Base-by-base conservation (phyloP, 2,113 vertebrate species). In the Myotis brandtii region DNA sequence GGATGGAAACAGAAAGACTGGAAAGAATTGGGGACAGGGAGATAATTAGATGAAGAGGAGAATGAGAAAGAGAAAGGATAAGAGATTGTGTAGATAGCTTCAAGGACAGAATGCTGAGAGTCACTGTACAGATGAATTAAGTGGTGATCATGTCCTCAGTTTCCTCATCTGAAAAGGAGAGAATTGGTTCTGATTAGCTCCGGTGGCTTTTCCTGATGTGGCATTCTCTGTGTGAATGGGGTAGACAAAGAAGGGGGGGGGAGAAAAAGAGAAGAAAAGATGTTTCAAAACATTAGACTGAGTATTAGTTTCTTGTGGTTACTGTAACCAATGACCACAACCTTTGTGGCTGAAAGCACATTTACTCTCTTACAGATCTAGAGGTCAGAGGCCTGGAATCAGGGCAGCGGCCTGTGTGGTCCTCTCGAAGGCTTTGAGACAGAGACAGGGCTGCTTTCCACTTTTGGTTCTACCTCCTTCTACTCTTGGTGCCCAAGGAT, bases 51-150 rank as follows among this genome's bases (percentile, higher is more conserved):
- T 14, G 21, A 81, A 69, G 81, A 88, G 18, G 12, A 80, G 30
- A 13, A 82, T 86, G 40, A 79, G 17, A 16, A 82, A 77, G 34
- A 80, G 23, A 70, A 62, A 59, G 56, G 10, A 62, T 25, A 34
- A 3, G 14, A 80, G 14, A 34, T 1, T 18, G 3, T 40, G 1
- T 21, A 14, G 27, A 18, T 0, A 59, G 12, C 23, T 25, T 14
- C 4, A 8, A 77, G 73, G 62, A 46, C 40, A 62, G 17, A 62
- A 54, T 2, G 20, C 27, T 27, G 21, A n/a, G 40, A 30, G 27
- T 17, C 40, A 92, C 46, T 34, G 16, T 52, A 13, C 59, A 87
- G 43, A 14, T 40, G 72, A 6, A n/a, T 20, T 48, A 62, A 76
- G 54, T 18, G 27, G 7, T 5, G 25, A 23, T 20, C 14, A 11